Percentiles rank a stretch among this genome's conserved stretches.
Conservation (phyloP, 1,140 invertebrate genomes). For the Paracyclopina nana region DNA sequence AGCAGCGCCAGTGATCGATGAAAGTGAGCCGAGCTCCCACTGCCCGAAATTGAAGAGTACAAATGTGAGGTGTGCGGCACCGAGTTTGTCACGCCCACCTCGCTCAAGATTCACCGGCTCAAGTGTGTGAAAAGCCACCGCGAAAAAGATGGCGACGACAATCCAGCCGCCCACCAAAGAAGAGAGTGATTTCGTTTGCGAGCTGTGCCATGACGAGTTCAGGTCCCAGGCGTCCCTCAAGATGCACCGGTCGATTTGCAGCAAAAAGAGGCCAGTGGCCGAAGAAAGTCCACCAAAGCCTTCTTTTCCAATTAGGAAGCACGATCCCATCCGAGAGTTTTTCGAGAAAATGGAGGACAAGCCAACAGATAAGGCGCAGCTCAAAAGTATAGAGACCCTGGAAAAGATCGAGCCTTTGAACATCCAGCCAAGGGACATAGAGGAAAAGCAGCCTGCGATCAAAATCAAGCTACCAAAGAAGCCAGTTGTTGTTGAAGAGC, state of each 20-base stretch:
- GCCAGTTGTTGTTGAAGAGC: too few relatives aligned
- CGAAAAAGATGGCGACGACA: slow-evolving; percentile 10
- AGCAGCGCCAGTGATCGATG: too few relatives aligned
- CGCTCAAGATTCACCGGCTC: slow-evolving; percentile 8
- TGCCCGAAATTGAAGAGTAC: too few relatives aligned
- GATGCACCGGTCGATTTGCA: neutral
- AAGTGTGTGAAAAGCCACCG: neutral
- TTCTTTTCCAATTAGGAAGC: neutral
- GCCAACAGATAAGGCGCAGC: too few relatives aligned
- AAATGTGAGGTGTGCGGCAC: slow-evolving; percentile 9
- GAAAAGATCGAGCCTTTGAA: too few relatives aligned
- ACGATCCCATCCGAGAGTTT: too few relatives aligned
- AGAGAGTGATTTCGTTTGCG: neutral
- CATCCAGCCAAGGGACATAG: too few relatives aligned
- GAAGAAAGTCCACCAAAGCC: neutral
- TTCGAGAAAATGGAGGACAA: too few relatives aligned
- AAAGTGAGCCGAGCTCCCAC: too few relatives aligned
- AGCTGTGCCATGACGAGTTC: neutral
- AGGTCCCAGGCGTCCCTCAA: neutral
- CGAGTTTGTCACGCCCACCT: slow-evolving; percentile 6
- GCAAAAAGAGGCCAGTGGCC: neutral
- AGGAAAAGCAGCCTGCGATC: too few relatives aligned
- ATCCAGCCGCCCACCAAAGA: neutral
- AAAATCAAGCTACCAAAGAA: too few relatives aligned
- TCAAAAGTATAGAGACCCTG: too few relatives aligned